Evolutionary conservation across 2,888 invertebrate genomes (phyloP).

Genomic region (Dicyrtomina minuta): DNA sequence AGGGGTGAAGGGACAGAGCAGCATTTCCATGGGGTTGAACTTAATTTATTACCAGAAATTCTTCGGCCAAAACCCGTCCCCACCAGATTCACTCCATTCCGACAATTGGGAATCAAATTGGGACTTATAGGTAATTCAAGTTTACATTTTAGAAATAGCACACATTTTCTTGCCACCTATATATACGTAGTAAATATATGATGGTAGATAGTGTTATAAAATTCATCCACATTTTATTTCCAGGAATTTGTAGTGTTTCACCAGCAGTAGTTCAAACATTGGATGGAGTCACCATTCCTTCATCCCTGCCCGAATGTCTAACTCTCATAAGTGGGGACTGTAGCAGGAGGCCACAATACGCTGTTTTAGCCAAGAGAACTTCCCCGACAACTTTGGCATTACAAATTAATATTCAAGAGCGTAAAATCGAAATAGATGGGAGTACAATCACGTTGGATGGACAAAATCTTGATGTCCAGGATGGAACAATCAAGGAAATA

Average conservation of each 20-base stretch:
- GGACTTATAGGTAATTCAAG: conserved; percentile 44
- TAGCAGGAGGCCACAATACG: conserved; percentile 44
- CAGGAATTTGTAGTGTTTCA: conserved; percentile 46
- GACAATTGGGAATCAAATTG: conserved; percentile 30
- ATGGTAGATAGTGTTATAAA: no score
- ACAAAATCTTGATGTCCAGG: background rate
- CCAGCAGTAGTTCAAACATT: conserved; percentile 41
- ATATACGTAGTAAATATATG: no score
- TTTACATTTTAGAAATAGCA: background rate
- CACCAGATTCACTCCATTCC: conserved; percentile 43
- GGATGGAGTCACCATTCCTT: conserved; percentile 41
- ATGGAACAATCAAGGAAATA: background rate
- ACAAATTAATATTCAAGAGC: conserved; percentile 37
- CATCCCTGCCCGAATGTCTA: conserved; percentile 40
- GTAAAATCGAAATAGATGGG: conserved; percentile 28
- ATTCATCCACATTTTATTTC: background rate
- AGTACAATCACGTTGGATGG: conserved; percentile 20
- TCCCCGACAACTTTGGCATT: conserved; percentile 32
- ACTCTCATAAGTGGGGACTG: conserved; percentile 50
- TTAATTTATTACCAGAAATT: conserved; percentile 41
- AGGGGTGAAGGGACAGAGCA: conserved; percentile 33
- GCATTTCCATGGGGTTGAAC: conserved; percentile 47
- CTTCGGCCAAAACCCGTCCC: conserved; percentile 41
- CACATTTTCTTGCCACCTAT: no score
- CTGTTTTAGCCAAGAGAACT: conserved; percentile 40